Conservation (phyloP, 2,113 vertebrate genomes). For the Entomyzon cyanotis region DNA sequence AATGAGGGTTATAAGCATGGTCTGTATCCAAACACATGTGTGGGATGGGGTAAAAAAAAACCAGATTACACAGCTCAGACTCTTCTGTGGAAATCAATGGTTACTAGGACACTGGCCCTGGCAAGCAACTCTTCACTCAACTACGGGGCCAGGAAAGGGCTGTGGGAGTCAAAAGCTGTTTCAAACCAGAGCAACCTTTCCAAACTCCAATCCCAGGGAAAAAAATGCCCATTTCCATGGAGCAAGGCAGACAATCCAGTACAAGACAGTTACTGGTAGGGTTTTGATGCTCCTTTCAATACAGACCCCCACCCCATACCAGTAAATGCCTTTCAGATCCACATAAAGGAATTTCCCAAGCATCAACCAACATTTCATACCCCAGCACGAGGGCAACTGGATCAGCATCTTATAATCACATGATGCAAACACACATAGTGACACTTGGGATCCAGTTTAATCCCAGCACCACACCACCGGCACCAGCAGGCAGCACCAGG, state of each 20-base stretch:
- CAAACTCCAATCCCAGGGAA: background rate
- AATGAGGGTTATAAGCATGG: background rate
- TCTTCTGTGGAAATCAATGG: background rate
- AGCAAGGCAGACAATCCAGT: background rate
- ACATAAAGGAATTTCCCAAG: background rate
- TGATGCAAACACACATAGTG: constrained; percentile 18
- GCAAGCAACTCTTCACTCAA: background rate
- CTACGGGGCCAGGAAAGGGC: background rate
- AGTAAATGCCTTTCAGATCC: constrained; percentile 35
- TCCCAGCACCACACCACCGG: background rate
- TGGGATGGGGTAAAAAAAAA: background rate
- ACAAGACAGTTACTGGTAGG: constrained; percentile 34
- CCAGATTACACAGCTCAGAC: background rate
- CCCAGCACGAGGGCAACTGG: background rate
- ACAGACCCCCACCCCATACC: background rate
- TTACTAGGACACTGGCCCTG: background rate
- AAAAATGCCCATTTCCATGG: background rate
- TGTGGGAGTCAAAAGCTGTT: background rate
- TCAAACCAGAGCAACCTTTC: background rate
- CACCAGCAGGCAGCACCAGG: background rate
- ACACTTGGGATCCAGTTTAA: background rate
- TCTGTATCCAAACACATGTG: fast-evolving
- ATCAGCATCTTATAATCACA: background rate
- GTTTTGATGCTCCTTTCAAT: background rate
- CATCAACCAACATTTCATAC: background rate